Percentiles rank a stretch among this genome's conserved stretches.
Evolutionary conservation across 2,113 vertebrate species (phyloP).

Genomic region (Pterophyllum scalare): DNA sequence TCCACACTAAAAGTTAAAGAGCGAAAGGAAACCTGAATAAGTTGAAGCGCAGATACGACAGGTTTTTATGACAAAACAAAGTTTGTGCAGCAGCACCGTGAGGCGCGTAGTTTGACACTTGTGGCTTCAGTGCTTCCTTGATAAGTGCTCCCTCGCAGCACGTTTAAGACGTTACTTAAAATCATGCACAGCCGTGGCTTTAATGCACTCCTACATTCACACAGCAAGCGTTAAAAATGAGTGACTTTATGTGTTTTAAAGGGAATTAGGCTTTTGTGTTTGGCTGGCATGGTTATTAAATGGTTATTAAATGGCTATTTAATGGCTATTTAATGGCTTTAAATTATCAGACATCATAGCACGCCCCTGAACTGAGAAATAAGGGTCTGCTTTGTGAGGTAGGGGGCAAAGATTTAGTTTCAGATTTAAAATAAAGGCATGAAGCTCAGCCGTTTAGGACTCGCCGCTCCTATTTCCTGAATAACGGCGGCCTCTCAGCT

Average conservation of each 20-base stretch:
- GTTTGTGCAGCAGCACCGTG: not conserved
- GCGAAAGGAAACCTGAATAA: not conserved
- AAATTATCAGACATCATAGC: not conserved
- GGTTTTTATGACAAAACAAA: not conserved
- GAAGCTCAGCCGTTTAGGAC: not conserved
- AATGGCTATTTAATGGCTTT: too few relatives aligned
- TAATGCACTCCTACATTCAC: too few relatives aligned
- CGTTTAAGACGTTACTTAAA: not conserved
- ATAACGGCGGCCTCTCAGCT: not conserved
- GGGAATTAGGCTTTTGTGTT: not conserved
- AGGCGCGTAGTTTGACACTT: not conserved
- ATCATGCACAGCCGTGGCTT: too few relatives aligned
- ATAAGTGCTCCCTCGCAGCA: not conserved
- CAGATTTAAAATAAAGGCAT: not conserved
- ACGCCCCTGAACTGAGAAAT: not conserved
- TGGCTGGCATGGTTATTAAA: not conserved
- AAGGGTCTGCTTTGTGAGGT: not conserved
- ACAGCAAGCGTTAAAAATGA: not conserved
- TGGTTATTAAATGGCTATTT: not conserved
- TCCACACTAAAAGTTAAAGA: not conserved
- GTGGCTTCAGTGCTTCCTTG: conserved; percentile 5
- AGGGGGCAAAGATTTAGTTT: not conserved
- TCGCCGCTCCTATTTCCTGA: not conserved
- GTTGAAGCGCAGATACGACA: too few relatives aligned
- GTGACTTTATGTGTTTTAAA: not conserved